Evolutionary conservation across 2,888 invertebrate species (phyloP).

Genomic region (Boloria euphrosyne): DNA sequence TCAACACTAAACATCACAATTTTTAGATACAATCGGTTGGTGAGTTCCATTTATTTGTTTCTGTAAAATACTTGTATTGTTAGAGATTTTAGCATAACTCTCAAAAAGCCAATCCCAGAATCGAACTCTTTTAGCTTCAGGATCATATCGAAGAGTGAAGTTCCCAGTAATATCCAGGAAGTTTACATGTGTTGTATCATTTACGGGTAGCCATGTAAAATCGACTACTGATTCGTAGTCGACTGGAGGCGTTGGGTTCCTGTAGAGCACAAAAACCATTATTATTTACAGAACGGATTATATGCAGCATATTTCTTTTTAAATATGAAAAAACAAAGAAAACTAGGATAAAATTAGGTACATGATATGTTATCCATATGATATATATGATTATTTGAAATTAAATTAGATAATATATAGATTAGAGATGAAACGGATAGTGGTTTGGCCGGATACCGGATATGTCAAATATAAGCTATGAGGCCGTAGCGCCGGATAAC

Average conservation of each 20-base stretch:
- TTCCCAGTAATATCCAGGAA: conserved; percentile 82
- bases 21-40: background rate
- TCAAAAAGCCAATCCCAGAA: conserved; percentile 82
- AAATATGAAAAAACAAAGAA: no score
- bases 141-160: conserved; percentile 75
- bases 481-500: no score
- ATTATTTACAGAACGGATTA: no score
- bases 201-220: conserved; percentile 80
- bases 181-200: conserved; percentile 57
- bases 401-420: no score
- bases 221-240: conserved; percentile 73
- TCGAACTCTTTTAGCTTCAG: conserved; percentile 76
- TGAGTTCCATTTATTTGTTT: background rate
- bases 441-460: no score
- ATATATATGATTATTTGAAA: no score
- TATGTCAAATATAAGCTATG: no score
- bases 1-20: conserved; percentile 16
- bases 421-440: no score
- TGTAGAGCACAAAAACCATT: conserved; percentile 50
- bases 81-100: conserved; percentile 52
- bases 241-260: conserved; percentile 81
- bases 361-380: background rate
- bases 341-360: background rate
- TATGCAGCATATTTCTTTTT: no score
- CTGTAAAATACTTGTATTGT: background rate